Base-by-base conservation (phyloP, 1,140 invertebrate genomes). In the Drosophila santomea region DNA sequence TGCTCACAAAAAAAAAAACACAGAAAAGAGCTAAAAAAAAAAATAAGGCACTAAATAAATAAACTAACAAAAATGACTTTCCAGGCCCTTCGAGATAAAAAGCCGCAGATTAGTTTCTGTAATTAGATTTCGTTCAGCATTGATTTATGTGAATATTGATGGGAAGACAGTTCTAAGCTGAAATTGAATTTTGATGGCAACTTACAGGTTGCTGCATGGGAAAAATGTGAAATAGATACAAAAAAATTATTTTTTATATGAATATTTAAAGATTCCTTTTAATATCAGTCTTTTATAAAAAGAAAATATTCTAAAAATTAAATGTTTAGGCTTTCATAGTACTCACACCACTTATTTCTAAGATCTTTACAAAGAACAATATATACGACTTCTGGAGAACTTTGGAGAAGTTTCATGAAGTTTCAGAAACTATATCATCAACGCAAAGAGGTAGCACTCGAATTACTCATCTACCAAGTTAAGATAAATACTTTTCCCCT, bases 71-170 rank as follows among this genome's bases (percentile, higher is more conserved):
- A 44, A 17, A 41, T 51, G 32, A 32, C 32, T 4, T 59, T 35
- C 12, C 20, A 61, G 62, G 25, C 39, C 57, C 43, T 54, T 17
- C 14, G 43, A 63, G 82, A 88, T 85, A 75, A 78, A 78, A 64
- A 75, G 82, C 61, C 62, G 32, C 28, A 82, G 82, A 88, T 88
- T 63, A 82, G 74, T 61, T 82, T 72, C 36, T 71, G 79, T 85
- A 88, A 85, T 85, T 85, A 85, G 82, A 88, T 85, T 86, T 86
- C 43, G 74, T n/a, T 45, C 57, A 61, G 52, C 74, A 68, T 75
- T 78, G 74, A 78, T 85, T 85, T 78, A 85, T 85, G 78, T 72
- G 85, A 78, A 85, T 85, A 86, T 86, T 88, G 78, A 85, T 88
- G 79, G 83, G 44, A 62, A 38, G 44, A 64, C 35, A 86, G 71